Percentiles rank a stretch among this genome's conserved stretches.
Conservation (phyloP, 2,797 vertebrate genomes). For the Cossypha heuglini region DNA sequence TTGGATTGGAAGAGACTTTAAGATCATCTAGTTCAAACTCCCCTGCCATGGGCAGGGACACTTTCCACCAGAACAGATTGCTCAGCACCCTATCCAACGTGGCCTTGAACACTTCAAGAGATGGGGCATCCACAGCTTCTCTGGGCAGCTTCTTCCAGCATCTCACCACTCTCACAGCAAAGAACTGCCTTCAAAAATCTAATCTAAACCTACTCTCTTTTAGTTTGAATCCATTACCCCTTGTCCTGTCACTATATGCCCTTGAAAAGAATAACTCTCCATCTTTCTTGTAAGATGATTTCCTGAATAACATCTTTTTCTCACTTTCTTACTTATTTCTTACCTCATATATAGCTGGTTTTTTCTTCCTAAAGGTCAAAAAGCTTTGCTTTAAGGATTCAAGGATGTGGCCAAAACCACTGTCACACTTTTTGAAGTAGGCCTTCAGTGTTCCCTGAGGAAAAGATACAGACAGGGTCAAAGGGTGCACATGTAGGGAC, state of each 20-base stretch:
- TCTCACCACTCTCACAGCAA: neutral
- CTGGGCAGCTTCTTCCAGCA: neutral
- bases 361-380: slow-evolving; percentile 42
- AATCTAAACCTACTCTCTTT: neutral
- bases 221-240: neutral
- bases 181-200: neutral
- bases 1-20: neutral
- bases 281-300: neutral
- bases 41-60: neutral
- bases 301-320: neutral
- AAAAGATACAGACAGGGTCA: slow-evolving; percentile 24
- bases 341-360: neutral
- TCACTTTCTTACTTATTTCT: neutral
- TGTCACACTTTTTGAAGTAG: slow-evolving; percentile 45
- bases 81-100: neutral
- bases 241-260: neutral
- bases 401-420: slow-evolving; percentile 8
- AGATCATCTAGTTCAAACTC: neutral
- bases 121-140: neutral
- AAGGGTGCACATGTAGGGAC: neutral
- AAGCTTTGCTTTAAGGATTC: slow-evolving; percentile 40
- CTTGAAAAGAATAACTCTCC: neutral
- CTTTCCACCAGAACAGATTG: neutral
- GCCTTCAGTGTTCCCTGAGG: slow-evolving; percentile 29
- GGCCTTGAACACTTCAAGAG: neutral